Conservation (phyloP, 1,140 invertebrate species). For the Eciton burchellii region DNA sequence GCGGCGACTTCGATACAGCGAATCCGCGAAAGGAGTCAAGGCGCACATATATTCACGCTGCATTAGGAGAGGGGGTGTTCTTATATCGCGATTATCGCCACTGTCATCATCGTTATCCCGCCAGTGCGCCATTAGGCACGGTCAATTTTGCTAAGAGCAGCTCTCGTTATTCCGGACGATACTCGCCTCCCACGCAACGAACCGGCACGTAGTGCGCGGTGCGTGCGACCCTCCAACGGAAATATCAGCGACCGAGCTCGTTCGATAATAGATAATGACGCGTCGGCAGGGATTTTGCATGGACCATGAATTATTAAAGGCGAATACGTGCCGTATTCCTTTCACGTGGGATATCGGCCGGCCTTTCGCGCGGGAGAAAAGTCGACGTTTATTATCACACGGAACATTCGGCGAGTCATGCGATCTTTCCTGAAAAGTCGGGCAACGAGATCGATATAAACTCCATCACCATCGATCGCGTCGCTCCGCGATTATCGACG, state of each 20-base stretch:
- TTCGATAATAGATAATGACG: conserved; percentile 60
- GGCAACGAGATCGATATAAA: not conserved
- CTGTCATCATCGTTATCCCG: conserved; percentile 73
- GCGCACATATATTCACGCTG: not conserved
- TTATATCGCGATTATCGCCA: conserved; percentile 72
- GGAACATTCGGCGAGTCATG: not conserved
- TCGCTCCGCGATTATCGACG: not conserved
- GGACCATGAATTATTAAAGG: conserved; percentile 57
- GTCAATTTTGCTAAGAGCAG: conserved; percentile 79
- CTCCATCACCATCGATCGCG: no score
- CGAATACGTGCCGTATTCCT: not conserved
- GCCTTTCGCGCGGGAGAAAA: not conserved
- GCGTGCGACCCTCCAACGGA: conserved; percentile 34
- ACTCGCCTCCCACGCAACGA: conserved; percentile 65
- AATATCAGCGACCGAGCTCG: conserved; percentile 56
- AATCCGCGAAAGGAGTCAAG: not conserved
- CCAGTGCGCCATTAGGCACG: conserved; percentile 70
- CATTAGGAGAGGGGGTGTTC: conserved; percentile 43
- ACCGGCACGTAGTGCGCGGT: conserved; percentile 11
- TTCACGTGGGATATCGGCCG: conserved; percentile 18
- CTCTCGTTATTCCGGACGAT: conserved; percentile 55
- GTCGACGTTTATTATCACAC: not conserved
- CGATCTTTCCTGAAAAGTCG: not conserved
- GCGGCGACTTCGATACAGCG: conserved; percentile 6
- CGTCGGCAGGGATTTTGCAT: conserved; percentile 51